Percentiles rank a stretch among this genome's conserved stretches.
Conservation (phyloP, 2,113 vertebrate genomes). For the Pristiophorus japonicus region DNA sequence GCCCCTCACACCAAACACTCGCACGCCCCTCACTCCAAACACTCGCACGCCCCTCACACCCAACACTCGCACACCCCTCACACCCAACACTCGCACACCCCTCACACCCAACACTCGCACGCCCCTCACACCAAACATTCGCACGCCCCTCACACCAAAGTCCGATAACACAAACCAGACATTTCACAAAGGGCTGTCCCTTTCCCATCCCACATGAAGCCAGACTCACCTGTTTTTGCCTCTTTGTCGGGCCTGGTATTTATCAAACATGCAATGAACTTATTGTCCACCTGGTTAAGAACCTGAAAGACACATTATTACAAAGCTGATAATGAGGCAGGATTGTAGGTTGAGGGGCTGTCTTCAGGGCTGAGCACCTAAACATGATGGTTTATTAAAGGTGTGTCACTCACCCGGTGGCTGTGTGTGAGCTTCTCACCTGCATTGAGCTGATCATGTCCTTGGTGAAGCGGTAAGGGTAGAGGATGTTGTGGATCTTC, state of each 20-base stretch:
- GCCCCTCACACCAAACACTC: no score
- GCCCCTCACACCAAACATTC: slow-evolving; percentile 34
- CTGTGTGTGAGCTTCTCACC: slow-evolving; percentile 52
- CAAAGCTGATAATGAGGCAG: not conserved
- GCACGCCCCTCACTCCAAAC: no score
- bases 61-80: slow-evolving; percentile 21
- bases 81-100: slow-evolving; percentile 21
- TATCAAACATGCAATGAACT: slow-evolving; percentile 95
- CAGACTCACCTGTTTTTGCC: slow-evolving; percentile 54
- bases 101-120: not conserved
- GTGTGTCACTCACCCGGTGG: not conserved
- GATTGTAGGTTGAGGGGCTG: not conserved
- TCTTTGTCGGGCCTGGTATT: slow-evolving; percentile 59
- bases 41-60: no score
- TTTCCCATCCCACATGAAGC: slow-evolving; percentile 1
- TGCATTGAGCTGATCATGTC: slow-evolving; percentile 89
- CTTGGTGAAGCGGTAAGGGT: slow-evolving; percentile 92
- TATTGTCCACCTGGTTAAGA: slow-evolving; percentile 93
- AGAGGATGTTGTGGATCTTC: slow-evolving; percentile 88
- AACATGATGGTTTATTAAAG: not conserved
- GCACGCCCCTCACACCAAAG: not conserved
- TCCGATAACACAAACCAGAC: not conserved
- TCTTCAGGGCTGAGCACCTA: not conserved
- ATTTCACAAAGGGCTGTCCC: not conserved
- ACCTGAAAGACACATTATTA: slow-evolving; percentile 60